A percentile compares a stretch with the other conserved stretches of the same genome.
Evolutionary conservation across 2,797 vertebrate species (phyloP).

Genomic region (Siniperca obscura): DNA sequence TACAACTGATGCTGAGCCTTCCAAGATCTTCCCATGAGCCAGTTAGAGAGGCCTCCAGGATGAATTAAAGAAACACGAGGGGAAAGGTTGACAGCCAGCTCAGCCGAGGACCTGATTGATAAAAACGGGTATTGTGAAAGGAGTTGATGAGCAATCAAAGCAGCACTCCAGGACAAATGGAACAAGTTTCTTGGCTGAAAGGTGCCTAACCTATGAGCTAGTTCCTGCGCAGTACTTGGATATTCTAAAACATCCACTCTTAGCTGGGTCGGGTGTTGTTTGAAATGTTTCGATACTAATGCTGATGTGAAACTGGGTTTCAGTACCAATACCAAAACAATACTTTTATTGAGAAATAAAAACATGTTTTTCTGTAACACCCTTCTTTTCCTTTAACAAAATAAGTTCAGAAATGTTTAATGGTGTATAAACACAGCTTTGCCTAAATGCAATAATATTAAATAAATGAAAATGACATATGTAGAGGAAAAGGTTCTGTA

Average conservation of each 20-base stretch:
- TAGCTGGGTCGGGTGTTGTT: background rate
- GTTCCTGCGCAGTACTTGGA: background rate
- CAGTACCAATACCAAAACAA: background rate
- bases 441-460: too few relatives aligned
- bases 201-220: background rate
- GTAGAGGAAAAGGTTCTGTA: background rate
- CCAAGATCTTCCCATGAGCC: slow-evolving; percentile 2
- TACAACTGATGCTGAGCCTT: slow-evolving; percentile 17
- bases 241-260: background rate
- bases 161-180: background rate
- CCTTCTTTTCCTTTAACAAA: too few relatives aligned
- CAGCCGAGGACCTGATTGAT: background rate
- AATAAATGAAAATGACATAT: background rate
- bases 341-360: too few relatives aligned
- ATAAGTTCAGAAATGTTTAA: too few relatives aligned
- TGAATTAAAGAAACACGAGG: background rate
- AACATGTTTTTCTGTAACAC: background rate
- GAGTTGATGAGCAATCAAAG: background rate
- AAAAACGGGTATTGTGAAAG: background rate
- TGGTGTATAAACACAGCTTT: too few relatives aligned
- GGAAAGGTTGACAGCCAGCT: slow-evolving; percentile 6
- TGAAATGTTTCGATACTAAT: background rate
- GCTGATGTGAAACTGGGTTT: background rate
- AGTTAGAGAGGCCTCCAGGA: background rate
- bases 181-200: background rate